A percentile compares a stretch with the other conserved stretches of the same genome.
phyloP scores from a whole-genome alignment of 2,888 invertebrate genomes.

The Chrysodeixis includens region DNA sequence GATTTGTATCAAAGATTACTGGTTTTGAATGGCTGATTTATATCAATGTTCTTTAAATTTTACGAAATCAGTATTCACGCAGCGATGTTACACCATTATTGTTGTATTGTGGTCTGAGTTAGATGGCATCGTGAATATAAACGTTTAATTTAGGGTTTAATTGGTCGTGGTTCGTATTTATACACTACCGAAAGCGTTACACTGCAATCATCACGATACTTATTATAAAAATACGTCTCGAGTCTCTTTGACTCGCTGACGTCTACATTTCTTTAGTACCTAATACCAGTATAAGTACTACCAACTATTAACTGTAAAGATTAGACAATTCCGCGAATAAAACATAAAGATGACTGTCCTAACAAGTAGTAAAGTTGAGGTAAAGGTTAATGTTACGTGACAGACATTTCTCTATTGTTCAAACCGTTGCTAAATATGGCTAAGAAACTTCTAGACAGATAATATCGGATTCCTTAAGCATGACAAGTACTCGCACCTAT shows the following conservation, averaged over 20 bases:
- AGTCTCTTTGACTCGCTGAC: too few species aligned
- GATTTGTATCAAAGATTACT: conserved; percentile 15
- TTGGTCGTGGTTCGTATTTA: too few species aligned
- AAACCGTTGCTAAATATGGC: conserved; percentile 1
- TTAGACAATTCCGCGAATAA: too few species aligned
- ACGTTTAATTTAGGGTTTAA: too few species aligned
- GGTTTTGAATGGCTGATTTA: conserved; percentile 16
- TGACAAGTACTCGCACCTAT: conserved; percentile 16
- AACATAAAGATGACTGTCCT: too few species aligned
- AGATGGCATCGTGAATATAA: background rate
- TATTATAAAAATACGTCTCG: too few species aligned
- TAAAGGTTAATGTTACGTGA: background rate
- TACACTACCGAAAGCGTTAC: too few species aligned
- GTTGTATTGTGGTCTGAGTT: conserved; percentile 12
- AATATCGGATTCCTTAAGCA: conserved; percentile 18
- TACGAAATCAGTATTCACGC: conserved; percentile 1
- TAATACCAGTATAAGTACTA: too few species aligned
- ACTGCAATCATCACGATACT: too few species aligned
- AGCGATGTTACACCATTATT: background rate
- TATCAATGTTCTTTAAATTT: conserved; percentile 3
- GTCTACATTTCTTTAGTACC: too few species aligned
- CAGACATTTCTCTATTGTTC: background rate
- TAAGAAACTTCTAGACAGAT: conserved; percentile 17
- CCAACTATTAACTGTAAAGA: too few species aligned
- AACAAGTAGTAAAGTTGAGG: too few species aligned